A percentile compares a stretch with the other conserved stretches of the same genome.
Conservation (phyloP, 2,113 vertebrate species). For the Strigops habroptila region DNA sequence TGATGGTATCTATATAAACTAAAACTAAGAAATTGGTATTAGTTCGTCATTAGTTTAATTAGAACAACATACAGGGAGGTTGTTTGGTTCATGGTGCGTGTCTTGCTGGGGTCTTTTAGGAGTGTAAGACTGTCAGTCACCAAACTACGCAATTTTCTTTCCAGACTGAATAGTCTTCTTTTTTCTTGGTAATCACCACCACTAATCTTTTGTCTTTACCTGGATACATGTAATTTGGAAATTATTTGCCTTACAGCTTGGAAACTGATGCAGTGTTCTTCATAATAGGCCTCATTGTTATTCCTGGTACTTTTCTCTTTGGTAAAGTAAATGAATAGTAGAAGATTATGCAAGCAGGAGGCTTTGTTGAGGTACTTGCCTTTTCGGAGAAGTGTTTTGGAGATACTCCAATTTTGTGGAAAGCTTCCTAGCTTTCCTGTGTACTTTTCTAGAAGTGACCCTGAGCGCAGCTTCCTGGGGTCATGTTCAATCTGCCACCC, state of each 20-base stretch:
- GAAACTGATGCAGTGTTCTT: neutral
- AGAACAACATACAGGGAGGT: neutral
- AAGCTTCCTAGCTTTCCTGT: neutral
- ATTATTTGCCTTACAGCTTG: neutral
- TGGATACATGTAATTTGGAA: accelerated
- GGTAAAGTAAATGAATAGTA: neutral
- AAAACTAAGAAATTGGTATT: neutral
- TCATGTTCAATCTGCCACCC: neutral
- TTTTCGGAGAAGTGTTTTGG: neutral
- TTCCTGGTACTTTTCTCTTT: neutral
- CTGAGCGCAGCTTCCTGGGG: neutral
- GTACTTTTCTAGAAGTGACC: neutral
- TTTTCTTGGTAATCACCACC: neutral
- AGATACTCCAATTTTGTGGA: neutral
- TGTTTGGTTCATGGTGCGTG: accelerated
- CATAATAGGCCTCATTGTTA: accelerated
- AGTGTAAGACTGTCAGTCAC: neutral
- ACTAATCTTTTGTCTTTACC: neutral
- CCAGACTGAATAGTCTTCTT: neutral
- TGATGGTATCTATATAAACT: neutral
- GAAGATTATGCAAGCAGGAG: neutral
- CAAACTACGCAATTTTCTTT: neutral
- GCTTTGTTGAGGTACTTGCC: neutral
- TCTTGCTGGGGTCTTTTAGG: neutral
- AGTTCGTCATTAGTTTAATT: neutral